phyloP scores from a whole-genome alignment of 64 coral and sea anemone species.

The Astreopora myriophthalma region DNA sequence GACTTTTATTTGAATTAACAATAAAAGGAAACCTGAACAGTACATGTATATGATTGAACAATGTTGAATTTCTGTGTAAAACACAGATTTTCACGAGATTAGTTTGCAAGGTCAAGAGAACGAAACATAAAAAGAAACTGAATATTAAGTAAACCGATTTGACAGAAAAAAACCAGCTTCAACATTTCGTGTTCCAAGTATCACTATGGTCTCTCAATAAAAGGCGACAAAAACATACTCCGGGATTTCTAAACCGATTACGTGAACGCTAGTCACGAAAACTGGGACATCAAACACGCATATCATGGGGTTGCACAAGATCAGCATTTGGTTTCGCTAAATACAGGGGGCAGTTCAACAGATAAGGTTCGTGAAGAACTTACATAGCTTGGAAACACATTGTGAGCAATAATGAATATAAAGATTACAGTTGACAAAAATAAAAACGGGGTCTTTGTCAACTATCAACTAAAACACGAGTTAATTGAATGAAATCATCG shows the following conservation, averaged over 20 bases:
- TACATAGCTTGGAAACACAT: background rate
- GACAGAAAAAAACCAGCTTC: background rate
- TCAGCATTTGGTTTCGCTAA: background rate
- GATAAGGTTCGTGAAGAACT: background rate
- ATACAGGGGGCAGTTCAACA: too few species aligned
- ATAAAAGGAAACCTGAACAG: too few species aligned
- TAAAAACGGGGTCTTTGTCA: background rate
- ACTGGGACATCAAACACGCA: background rate
- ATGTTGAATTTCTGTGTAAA: background rate
- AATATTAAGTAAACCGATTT: background rate
- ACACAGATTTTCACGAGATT: background rate
- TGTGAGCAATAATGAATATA: background rate
- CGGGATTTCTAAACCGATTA: background rate
- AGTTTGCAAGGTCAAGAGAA: background rate
- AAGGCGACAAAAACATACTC: slow-evolving; percentile 8
- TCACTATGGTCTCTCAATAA: background rate
- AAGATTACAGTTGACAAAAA: background rate
- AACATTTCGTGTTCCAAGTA: slow-evolving; percentile 13
- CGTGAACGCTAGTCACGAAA: background rate
- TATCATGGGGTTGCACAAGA: too few species aligned
- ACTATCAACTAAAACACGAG: background rate
- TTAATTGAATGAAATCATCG: slow-evolving; percentile 35
- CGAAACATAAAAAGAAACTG: background rate
- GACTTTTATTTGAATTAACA: too few species aligned
- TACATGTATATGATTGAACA: too few species aligned